Evolutionary conservation across 2,797 vertebrate genomes (phyloP).

Genomic region (Malacoctenus gilli): DNA sequence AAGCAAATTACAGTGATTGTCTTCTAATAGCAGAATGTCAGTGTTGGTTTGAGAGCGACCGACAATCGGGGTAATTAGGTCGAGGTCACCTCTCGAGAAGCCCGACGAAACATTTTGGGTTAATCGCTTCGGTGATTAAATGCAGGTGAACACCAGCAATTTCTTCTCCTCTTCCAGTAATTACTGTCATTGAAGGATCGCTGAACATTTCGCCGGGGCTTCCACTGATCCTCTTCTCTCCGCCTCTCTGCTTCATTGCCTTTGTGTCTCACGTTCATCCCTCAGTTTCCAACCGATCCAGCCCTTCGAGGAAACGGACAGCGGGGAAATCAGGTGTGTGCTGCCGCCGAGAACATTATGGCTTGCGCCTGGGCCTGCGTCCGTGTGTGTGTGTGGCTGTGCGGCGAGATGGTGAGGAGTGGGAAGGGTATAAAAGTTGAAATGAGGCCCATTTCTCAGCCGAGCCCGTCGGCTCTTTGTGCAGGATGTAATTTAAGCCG

Average conservation of each 20-base stretch:
- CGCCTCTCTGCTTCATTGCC: too few relatives aligned
- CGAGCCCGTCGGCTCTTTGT: conserved; percentile 19
- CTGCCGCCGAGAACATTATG: neutral
- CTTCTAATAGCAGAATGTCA: too few relatives aligned
- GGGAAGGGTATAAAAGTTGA: neutral
- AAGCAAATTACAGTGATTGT: too few relatives aligned
- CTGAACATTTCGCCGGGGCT: too few relatives aligned
- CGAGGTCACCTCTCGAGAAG: too few relatives aligned
- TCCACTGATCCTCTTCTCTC: too few relatives aligned
- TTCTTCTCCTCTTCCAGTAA: neutral
- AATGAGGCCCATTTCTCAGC: conserved; percentile 23
- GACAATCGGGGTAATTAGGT: too few relatives aligned
- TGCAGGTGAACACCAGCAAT: neutral
- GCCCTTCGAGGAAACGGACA: conserved; percentile 5
- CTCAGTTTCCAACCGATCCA: conserved; percentile 3
- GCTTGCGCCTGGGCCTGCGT: too few relatives aligned
- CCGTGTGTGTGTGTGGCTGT: neutral
- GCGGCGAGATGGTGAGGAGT: neutral
- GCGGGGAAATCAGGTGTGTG: conserved; percentile 4
- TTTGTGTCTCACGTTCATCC: neutral
- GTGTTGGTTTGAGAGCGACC: too few relatives aligned
- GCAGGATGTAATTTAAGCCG: conserved; percentile 40
- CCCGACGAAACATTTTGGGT: too few relatives aligned
- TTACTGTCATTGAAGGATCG: neutral
- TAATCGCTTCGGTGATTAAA: neutral